Evolutionary conservation across 2,888 invertebrate genomes (phyloP), one percentile per base, ranked within the genome.

Genomic region (Gymnoscelis rufifasciata): DNA sequence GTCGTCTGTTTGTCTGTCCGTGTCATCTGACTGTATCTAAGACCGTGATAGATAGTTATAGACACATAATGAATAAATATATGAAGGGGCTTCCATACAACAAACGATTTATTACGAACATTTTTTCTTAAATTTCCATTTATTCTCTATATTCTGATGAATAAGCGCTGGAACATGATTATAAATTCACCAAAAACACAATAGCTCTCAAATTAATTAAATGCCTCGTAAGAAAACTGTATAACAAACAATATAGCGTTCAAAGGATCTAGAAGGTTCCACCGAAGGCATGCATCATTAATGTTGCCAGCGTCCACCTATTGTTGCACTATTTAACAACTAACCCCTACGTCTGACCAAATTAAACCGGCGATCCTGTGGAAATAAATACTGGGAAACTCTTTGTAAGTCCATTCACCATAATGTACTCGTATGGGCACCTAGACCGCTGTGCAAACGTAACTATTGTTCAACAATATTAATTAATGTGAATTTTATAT

Each of bases 281-380:
- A 62, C 72, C 71, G 68, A 73, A 70, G 54, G 54, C 62, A 15
- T 87, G 74, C 78, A 87, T 82, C 74, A 73, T 83, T 87, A 82
- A 86, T 83, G 78, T 70, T 54, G 59, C 48, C 46, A 48, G 57
- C 70, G 66, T 70, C 68, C 78, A 78, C 76, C 78, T 78, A 84
- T 86, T 87, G 87, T 87, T 74, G 72, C 78, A 83, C 78, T 83
- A 83, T 82, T 84, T 83, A 78, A 80, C 78, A 69, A 77, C 76
- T 71, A 74, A 70, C 73, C 71, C 35, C 59, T 62, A 39, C 66
- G 65, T 62, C 55, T 50, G 48, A 31, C 66, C 59, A 71, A 81
- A 78, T 79, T 75, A 74, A 83, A 78, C 76, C 64, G 63, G 66
- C 73, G 74, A 76, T 72, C 77, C 74, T 76, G 79, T 79, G 67